Conservation (phyloP, 2,888 invertebrate species). For the Strigamia crassipes region DNA sequence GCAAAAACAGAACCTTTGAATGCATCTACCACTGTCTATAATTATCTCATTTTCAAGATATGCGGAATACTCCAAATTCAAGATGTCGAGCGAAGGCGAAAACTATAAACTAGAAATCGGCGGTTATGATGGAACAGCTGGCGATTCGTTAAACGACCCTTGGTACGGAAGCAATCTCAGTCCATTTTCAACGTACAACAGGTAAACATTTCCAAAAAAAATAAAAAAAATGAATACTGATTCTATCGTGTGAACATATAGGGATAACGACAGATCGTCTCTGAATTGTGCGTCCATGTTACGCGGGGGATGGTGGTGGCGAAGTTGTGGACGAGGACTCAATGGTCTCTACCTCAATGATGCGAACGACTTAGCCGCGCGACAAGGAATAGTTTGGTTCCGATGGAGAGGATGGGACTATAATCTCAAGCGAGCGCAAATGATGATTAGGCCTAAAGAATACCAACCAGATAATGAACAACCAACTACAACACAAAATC, state of each 20-base stretch:
- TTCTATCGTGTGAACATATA: conserved; percentile 56
- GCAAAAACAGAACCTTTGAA: too few species aligned
- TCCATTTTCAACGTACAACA: conserved; percentile 90
- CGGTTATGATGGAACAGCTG: conserved; percentile 87
- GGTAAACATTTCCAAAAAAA: conserved; percentile 62
- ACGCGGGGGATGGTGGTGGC: conserved; percentile 96
- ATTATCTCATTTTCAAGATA: conserved; percentile 65
- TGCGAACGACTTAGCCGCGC: conserved; percentile 79
- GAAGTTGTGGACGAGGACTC: conserved; percentile 85
- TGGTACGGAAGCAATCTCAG: conserved; percentile 94
- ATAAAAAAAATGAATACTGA: not conserved
- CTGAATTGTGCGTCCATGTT: conserved; percentile 91
- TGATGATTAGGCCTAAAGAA: conserved; percentile 83
- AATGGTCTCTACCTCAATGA: conserved; percentile 88
- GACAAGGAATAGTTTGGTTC: conserved; percentile 94
- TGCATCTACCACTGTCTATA: not conserved
- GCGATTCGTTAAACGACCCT: conserved; percentile 88
- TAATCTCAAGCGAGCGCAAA: conserved; percentile 82
- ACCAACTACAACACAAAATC: not conserved
- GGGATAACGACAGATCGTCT: conserved; percentile 88
- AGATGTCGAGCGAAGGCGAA: conserved; percentile 88
- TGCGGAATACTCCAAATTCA: conserved; percentile 88
- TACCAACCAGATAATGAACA: conserved; percentile 24
- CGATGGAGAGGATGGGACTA: conserved; percentile 95
- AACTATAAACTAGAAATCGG: conserved; percentile 91